These are phyloP conservation scores for Neomicropteryx cornuta DNA, from an alignment of 1,140 invertebrate species.

Conservation along the genomic window DNA sequence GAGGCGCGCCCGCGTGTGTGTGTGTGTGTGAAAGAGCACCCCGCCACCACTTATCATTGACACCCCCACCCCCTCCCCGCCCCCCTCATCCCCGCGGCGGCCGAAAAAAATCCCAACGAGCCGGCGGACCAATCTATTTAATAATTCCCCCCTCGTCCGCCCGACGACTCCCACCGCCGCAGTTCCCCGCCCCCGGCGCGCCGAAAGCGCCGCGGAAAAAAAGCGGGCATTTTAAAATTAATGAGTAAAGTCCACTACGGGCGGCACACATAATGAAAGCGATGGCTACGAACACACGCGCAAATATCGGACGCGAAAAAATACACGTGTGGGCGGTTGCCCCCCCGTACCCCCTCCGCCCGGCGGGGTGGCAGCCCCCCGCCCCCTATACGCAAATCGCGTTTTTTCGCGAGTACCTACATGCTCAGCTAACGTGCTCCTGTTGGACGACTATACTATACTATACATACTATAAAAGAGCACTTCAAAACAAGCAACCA, in stretches of 20 bases:
- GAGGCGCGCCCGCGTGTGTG: too few relatives aligned
- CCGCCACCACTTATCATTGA: constrained; percentile 3
- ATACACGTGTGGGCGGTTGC: constrained; percentile 7
- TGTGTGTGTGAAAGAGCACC: too few relatives aligned
- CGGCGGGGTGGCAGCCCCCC: constrained; percentile 1
- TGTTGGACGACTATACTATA: too few relatives aligned
- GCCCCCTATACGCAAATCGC: too few relatives aligned
- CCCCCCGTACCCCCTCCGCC: constrained; percentile 7
- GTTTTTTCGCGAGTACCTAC: too few relatives aligned
- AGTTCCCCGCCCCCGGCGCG: constrained; percentile 29
- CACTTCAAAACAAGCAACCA: too few relatives aligned
- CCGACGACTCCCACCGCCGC: constrained; percentile 39
- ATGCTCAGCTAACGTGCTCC: too few relatives aligned
- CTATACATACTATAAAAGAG: too few relatives aligned
- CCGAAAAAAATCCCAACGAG: constrained; percentile 40
- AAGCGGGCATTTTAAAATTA: constrained; percentile 46
- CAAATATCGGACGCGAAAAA: too few relatives aligned
- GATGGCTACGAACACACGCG: too few relatives aligned
- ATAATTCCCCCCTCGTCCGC: constrained; percentile 24
- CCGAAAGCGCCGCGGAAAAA: constrained; percentile 32
- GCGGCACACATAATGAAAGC: too few relatives aligned
- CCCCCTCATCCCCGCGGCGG: constrained; percentile 15
- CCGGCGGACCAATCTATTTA: constrained; percentile 44
- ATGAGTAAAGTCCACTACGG: constrained; percentile 39
- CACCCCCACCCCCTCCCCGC: constrained; percentile 5